A percentile compares a stretch with the other conserved stretches of the same genome.
Conservation (phyloP, 2,797 vertebrate species). For the Capromys pilorides region DNA sequence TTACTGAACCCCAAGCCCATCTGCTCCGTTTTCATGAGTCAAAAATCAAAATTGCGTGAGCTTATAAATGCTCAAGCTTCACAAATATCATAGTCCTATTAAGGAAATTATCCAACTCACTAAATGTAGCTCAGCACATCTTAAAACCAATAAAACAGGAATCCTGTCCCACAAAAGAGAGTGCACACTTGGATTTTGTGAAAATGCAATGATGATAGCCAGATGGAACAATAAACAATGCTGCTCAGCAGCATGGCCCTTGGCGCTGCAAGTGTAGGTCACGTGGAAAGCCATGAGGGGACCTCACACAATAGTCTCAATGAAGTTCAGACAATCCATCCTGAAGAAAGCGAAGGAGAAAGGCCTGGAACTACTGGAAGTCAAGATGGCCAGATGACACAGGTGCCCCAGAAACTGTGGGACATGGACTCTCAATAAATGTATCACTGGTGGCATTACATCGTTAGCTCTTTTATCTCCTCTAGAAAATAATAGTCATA, state of each 20-base stretch:
- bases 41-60: conserved; percentile 71
- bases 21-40: conserved; percentile 58
- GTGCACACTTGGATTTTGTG: background rate
- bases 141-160: conserved; percentile 47
- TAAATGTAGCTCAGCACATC: conserved; percentile 49
- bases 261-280: conserved; percentile 27
- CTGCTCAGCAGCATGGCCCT: background rate
- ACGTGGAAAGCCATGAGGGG: conserved; percentile 29
- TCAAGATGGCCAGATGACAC: background rate
- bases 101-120: conserved; percentile 55
- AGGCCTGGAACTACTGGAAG: background rate
- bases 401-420: background rate
- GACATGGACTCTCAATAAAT: background rate
- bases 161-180: conserved; percentile 31
- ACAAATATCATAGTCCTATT: conserved; percentile 61
- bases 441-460: background rate
- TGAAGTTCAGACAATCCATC: conserved; percentile 12
- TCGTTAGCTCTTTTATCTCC: conserved; percentile 14
- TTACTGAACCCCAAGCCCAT: conserved; percentile 62
- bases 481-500: background rate
- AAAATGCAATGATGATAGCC: conserved; percentile 51
- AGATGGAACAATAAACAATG: conserved; percentile 52
- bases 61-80: conserved; percentile 55
- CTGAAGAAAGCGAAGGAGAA: background rate
- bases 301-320: background rate